These are phyloP conservation scores for Pseudomyrmex sp. DNA, from an alignment of 1,140 invertebrate genomes.

Conservation along the genomic window DNA sequence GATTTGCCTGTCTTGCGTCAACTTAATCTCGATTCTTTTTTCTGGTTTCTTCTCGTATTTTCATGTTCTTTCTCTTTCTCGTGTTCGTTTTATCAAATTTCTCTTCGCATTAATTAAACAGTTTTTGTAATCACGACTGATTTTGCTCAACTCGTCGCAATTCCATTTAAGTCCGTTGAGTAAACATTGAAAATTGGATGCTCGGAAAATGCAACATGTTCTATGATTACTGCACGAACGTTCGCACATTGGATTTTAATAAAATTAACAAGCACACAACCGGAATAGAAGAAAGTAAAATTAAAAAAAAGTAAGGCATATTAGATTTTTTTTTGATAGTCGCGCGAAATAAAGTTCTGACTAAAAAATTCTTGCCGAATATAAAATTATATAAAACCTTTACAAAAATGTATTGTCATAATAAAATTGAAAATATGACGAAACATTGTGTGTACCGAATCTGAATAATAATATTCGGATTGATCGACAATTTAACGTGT, in stretches of 20 bases:
- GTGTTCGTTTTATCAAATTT: background rate
- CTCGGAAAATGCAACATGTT: slow-evolving; percentile 40
- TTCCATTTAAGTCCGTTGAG: slow-evolving; percentile 21
- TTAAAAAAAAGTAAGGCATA: slow-evolving; percentile 39
- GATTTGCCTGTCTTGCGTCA: background rate
- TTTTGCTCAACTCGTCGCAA: slow-evolving; percentile 28
- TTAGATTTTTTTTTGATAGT: slow-evolving; percentile 26
- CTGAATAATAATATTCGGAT: background rate
- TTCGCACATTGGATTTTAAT: slow-evolving; percentile 30
- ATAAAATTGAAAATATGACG: background rate
- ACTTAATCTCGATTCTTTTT: slow-evolving; percentile 4
- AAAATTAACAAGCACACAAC: slow-evolving; percentile 17
- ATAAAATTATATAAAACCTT: background rate
- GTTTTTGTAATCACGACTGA: slow-evolving; percentile 12
- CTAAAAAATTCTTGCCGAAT: slow-evolving; percentile 25
- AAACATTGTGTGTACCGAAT: background rate
- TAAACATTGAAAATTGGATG: slow-evolving; percentile 19
- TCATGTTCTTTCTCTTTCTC: background rate
- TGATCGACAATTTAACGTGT: background rate
- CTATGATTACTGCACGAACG: slow-evolving; percentile 38
- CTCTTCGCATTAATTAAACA: no score
- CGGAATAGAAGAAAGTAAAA: slow-evolving; percentile 52
- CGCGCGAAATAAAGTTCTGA: background rate
- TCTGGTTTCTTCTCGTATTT: background rate
- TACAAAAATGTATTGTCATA: background rate